These are phyloP conservation scores for Delichon dasypus DNA, from an alignment of 2,797 vertebrate genomes.

Conservation along the genomic window DNA sequence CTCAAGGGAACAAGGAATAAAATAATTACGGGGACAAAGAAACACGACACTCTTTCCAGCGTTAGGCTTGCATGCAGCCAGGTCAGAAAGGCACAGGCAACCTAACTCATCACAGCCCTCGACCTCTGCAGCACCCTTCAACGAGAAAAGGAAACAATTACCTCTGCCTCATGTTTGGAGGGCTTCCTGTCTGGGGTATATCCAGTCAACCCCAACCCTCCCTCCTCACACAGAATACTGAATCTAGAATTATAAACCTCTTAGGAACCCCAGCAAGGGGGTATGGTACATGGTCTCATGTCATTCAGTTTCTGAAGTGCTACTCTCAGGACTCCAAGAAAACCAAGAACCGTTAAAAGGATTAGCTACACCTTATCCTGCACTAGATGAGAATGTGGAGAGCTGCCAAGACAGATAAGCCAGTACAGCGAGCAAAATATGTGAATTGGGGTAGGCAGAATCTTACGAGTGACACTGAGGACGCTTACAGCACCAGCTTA, in stretches of 20 bases:
- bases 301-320: background rate
- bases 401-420: background rate
- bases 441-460: background rate
- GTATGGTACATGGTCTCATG: accelerated
- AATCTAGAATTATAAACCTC: background rate
- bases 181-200: background rate
- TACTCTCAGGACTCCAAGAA: background rate
- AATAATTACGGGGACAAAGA: background rate
- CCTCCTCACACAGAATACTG: background rate
- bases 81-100: background rate
- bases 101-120: background rate
- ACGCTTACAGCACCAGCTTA: background rate
- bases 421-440: background rate
- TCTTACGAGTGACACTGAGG: background rate
- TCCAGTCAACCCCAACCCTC: background rate
- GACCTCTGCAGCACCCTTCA: background rate
- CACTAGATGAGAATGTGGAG: background rate
- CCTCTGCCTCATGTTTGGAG: background rate
- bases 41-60: background rate
- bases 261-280: background rate
- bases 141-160: background rate
- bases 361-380: background rate
- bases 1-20: background rate
- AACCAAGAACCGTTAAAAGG: background rate
- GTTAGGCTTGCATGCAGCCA: background rate